Percentiles rank a stretch among this genome's conserved stretches.
phyloP scores from a whole-genome alignment of 30 jellyfish, hydroid and myxozoan genomes.

The Catostylus mosaicus region DNA sequence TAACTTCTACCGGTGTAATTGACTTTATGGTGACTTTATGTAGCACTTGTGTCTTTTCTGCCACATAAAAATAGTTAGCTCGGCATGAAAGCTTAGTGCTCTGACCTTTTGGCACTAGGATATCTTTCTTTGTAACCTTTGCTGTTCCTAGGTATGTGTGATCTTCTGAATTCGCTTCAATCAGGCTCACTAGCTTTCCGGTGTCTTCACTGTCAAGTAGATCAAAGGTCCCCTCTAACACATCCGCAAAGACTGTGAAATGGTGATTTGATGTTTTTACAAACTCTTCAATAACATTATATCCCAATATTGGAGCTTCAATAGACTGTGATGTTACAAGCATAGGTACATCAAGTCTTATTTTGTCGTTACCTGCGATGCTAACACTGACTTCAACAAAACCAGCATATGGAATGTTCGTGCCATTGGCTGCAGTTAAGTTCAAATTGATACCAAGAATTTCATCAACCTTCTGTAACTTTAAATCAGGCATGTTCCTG shows the following conservation, averaged over 20 bases:
- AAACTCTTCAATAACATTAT: constrained; percentile 35
- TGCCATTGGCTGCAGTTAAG: constrained; percentile 11
- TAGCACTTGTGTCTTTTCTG: constrained; percentile 18
- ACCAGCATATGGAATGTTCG: constrained; percentile 18
- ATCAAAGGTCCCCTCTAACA: background rate
- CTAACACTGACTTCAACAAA: constrained; percentile 24
- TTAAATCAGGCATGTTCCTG: background rate
- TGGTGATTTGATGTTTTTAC: background rate
- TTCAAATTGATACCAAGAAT: constrained; percentile 2
- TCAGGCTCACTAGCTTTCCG: background rate
- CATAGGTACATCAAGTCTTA: constrained; percentile 14
- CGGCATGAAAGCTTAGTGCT: constrained; percentile 14
- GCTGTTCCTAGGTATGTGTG: constrained; percentile 15
- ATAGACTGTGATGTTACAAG: constrained; percentile 5
- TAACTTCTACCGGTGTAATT: too few species aligned
- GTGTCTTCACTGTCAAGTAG: background rate
- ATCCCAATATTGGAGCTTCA: constrained; percentile 11
- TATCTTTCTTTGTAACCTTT: constrained; percentile 8
- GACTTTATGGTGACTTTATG: too few species aligned
- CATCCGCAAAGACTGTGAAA: background rate
- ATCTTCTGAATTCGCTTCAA: background rate
- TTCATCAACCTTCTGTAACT: constrained; percentile 6
- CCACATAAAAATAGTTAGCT: constrained; percentile 21
- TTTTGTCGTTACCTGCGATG: background rate
- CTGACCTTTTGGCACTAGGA: constrained; percentile 16